Conservation (phyloP, 2,888 invertebrate species). For the Thera britannica region DNA sequence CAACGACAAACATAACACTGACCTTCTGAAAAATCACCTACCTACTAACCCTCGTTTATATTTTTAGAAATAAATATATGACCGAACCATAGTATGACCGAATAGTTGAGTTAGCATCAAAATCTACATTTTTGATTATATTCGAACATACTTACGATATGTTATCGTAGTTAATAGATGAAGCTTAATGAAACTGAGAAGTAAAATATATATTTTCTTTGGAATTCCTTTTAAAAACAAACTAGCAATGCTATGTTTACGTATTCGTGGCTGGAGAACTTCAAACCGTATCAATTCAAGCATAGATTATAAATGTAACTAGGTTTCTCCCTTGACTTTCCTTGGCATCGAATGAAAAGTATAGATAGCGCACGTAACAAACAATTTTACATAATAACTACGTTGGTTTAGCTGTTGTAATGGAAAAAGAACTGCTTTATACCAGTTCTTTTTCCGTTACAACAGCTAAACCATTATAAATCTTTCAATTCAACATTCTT, state of each 20-base stretch:
- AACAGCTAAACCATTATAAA: too few relatives aligned
- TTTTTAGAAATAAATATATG: slow-evolving; percentile 33
- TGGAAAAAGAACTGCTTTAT: too few relatives aligned
- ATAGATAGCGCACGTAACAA: too few relatives aligned
- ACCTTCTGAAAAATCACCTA: neutral
- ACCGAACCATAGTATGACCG: neutral
- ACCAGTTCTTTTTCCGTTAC: too few relatives aligned
- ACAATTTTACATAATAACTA: too few relatives aligned
- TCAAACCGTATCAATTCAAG: slow-evolving; percentile 14
- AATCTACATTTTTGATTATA: neutral
- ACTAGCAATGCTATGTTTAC: slow-evolving; percentile 25
- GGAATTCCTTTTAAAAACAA: slow-evolving; percentile 27
- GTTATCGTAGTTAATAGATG: neutral
- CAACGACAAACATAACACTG: neutral
- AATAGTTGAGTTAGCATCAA: neutral
- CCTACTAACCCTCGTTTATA: slow-evolving; percentile 17
- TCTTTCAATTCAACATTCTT: too few relatives aligned
- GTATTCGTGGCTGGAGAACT: slow-evolving; percentile 21
- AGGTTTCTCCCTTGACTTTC: neutral
- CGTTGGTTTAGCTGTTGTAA: too few relatives aligned
- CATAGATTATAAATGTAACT: slow-evolving; percentile 10
- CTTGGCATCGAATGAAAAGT: neutral
- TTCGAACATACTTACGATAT: neutral
- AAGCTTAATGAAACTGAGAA: slow-evolving; percentile 22
- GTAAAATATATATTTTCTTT: slow-evolving; percentile 42